phyloP scores from a whole-genome alignment of 2,113 vertebrate genomes.

The Crotalus helleri region DNA sequence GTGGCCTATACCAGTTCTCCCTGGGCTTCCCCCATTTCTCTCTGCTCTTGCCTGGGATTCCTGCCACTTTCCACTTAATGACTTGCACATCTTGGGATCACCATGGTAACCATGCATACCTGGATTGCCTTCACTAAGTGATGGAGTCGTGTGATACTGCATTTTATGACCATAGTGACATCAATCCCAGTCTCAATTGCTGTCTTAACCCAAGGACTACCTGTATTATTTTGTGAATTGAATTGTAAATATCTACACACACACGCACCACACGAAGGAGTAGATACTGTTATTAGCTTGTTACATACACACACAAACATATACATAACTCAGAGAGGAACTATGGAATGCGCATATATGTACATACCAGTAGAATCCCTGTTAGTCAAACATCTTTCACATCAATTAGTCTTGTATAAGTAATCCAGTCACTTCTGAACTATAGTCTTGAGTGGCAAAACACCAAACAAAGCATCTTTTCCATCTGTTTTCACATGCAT shows the following conservation, averaged over 20 bases:
- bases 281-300: not conserved
- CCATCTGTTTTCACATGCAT: not conserved
- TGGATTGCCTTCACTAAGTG: not conserved
- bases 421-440: not conserved
- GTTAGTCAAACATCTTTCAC: not conserved
- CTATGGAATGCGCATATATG: not conserved
- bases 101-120: not conserved
- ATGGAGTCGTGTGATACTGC: not conserved
- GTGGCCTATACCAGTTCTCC: not conserved
- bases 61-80: not conserved
- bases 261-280: not conserved
- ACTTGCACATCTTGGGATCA: not conserved
- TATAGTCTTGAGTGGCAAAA: not conserved
- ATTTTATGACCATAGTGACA: not conserved
- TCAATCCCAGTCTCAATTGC: not conserved
- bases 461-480: not conserved
- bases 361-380: not conserved
- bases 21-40: not conserved
- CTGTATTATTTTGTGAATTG: not conserved
- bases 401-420: not conserved
- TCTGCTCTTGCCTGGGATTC: not conserved
- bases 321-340: not conserved
- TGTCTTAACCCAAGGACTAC: not conserved
- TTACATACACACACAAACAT: not conserved
- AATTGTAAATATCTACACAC: not conserved